Percentiles rank a stretch among this genome's conserved stretches.
Evolutionary conservation across 2,113 vertebrate genomes (phyloP).

Genomic region (Shinisaurus crocodilurus): DNA sequence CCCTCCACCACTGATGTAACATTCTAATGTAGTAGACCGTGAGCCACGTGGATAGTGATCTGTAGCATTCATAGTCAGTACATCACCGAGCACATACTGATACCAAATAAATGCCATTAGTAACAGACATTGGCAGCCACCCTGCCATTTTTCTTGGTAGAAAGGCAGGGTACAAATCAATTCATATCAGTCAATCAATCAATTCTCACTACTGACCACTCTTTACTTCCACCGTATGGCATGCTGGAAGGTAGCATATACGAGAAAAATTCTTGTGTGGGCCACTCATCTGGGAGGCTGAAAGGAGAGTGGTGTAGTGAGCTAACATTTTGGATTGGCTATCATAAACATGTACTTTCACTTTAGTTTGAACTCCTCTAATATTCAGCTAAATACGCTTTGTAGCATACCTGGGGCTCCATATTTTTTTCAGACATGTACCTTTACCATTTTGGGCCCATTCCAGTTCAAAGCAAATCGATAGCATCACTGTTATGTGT

Average conservation of each 20-base stretch:
- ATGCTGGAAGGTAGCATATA: neutral
- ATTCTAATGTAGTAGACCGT: neutral
- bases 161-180: no score
- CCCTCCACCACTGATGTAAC: neutral
- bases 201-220: neutral
- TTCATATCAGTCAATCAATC: no score
- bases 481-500: neutral
- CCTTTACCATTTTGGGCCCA: neutral
- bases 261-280: neutral
- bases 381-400: conserved; percentile 6
- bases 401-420: neutral
- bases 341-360: neutral
- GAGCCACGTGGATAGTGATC: no score
- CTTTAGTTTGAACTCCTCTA: neutral
- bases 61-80: neutral
- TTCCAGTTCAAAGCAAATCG: neutral
- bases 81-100: neutral
- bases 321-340: neutral
- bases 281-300: neutral
- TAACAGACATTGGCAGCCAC: no score
- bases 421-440: neutral
- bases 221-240: neutral
- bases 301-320: neutral
- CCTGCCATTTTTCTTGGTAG: no score
- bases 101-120: no score